phyloP scores from a whole-genome alignment of 2,797 vertebrate species.

The Mormyrus proboscirostris region DNA sequence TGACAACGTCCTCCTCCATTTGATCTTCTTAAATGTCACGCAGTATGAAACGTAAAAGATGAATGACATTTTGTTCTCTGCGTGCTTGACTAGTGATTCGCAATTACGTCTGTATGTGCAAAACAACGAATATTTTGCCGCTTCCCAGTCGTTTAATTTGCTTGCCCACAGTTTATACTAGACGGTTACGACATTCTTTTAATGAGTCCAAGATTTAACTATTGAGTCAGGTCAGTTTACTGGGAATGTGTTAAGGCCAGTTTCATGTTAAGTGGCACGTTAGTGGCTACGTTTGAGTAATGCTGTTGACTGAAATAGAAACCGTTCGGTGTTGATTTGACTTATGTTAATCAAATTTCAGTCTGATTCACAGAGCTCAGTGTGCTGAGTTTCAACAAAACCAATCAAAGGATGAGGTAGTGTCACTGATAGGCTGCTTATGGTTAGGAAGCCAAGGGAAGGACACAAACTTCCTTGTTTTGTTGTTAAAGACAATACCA shows the following conservation, averaged over 20 bases:
- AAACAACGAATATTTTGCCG: neutral
- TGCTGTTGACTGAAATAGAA: neutral
- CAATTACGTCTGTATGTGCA: neutral
- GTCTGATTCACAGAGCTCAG: neutral
- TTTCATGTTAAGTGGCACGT: neutral
- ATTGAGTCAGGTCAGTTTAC: neutral
- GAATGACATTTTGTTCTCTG: neutral
- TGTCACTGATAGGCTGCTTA: conserved; percentile 6
- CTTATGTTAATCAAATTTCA: neutral
- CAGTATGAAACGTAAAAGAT: neutral
- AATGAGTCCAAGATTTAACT: neutral
- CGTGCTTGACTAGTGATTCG: neutral
- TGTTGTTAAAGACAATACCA: neutral
- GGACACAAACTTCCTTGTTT: conserved; percentile 6
- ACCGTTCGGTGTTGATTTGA: neutral
- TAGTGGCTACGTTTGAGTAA: neutral
- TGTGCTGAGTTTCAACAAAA: neutral
- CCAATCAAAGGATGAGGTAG: neutral
- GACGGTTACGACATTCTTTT: neutral
- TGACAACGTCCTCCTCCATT: neutral
- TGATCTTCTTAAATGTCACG: neutral
- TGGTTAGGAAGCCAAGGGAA: conserved; percentile 9
- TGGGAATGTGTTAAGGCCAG: neutral
- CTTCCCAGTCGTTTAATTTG: neutral
- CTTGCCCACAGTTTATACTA: neutral